Percentiles rank a stretch among this genome's conserved stretches.
Conservation (phyloP, 2,113 vertebrate species). For the Oceanites oceanicus region DNA sequence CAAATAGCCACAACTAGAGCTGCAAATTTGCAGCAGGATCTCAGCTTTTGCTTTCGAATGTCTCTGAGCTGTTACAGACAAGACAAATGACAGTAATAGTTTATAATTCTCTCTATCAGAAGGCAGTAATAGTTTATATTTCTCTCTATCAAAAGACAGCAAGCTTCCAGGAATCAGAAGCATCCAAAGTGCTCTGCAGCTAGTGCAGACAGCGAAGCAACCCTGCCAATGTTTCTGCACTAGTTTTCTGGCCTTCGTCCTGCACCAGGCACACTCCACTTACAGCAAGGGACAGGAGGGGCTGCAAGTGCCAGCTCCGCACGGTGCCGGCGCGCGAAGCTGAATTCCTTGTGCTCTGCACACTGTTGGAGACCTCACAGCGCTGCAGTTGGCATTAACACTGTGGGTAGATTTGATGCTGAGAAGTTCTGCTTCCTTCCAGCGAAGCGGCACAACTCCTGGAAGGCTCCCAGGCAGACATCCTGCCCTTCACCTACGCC, state of each 20-base stretch:
- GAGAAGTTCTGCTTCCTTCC: neutral
- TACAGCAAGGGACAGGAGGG: neutral
- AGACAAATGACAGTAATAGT: neutral
- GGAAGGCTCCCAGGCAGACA: neutral
- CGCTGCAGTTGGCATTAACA: neutral
- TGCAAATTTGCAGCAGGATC: neutral
- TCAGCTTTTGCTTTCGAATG: conserved; percentile 10
- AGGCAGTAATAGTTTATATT: neutral
- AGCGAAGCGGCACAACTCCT: neutral
- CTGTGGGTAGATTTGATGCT: neutral
- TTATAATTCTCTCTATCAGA: neutral
- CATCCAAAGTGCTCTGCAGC: neutral
- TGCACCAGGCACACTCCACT: neutral
- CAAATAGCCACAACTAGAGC: neutral
- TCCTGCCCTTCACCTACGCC: neutral
- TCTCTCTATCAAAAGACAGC: neutral
- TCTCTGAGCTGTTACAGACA: neutral
- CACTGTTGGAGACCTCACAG: neutral
- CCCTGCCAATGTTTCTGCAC: neutral
- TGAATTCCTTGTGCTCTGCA: neutral
- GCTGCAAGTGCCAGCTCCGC: neutral
- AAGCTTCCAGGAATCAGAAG: neutral
- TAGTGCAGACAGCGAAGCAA: neutral
- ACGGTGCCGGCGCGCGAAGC: neutral
- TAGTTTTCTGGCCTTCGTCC: conserved; percentile 1